Percentiles rank a stretch among this genome's conserved stretches.
Evolutionary conservation across 37 sponge, comb jelly and placozoan species (phyloP).

Genomic region (Bolinopsis microptera): DNA sequence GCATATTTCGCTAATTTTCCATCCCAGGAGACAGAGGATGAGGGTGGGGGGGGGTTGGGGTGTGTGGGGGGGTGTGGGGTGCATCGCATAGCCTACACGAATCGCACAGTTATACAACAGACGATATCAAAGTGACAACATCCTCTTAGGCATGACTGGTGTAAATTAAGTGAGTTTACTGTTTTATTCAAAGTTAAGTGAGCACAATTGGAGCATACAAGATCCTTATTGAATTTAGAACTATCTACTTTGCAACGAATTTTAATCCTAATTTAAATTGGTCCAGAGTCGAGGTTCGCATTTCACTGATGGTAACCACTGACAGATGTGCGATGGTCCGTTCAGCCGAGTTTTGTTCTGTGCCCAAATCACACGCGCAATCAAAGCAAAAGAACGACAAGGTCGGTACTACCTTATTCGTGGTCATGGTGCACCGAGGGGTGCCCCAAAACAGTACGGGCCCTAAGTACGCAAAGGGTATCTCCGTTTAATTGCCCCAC

Average conservation of each 20-base stretch:
- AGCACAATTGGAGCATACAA: too few relatives aligned
- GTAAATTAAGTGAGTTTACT: slow-evolving; percentile 97
- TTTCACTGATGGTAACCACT: too few relatives aligned
- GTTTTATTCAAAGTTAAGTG: too few relatives aligned
- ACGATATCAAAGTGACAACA: slow-evolving; percentile 97
- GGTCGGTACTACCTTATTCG: slow-evolving; percentile 99
- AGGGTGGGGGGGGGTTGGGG: too few relatives aligned
- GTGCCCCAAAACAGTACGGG: slow-evolving; percentile 96
- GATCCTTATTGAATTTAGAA: too few relatives aligned
- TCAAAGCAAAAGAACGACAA: slow-evolving; percentile 94
- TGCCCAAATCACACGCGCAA: slow-evolving; percentile 99
- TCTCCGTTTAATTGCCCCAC: too few relatives aligned
- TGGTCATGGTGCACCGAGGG: slow-evolving; percentile 98
- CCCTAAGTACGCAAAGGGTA: slow-evolving; percentile 94
- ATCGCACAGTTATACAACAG: slow-evolving; percentile 92
- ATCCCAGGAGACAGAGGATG: slow-evolving; percentile 87
- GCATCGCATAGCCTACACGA: too few relatives aligned
- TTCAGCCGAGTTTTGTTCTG: slow-evolving; percentile 99
- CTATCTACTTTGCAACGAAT: too few relatives aligned
- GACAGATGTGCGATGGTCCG: too few relatives aligned
- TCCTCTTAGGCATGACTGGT: slow-evolving; percentile 96
- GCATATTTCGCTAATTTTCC: not conserved
- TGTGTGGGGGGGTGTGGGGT: too few relatives aligned
- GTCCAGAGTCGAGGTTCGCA: too few relatives aligned
- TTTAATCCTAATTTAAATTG: too few relatives aligned